Percentiles rank a stretch among this genome's conserved stretches.
Evolutionary conservation across 2,797 vertebrate species (phyloP).

Genomic region (Chaenodraco wilsoni): DNA sequence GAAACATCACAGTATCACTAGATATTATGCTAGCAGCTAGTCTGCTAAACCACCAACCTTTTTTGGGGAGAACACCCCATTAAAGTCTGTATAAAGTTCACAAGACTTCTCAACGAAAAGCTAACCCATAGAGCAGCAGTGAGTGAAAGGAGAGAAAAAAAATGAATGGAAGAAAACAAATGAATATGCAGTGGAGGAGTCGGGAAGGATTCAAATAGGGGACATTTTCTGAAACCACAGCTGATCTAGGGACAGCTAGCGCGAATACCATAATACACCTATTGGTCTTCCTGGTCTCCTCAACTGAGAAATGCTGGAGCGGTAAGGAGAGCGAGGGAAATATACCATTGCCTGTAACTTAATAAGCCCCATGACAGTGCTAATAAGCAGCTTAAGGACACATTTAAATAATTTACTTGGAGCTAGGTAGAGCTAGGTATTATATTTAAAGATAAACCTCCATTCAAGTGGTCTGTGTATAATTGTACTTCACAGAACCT

Average conservation of each 20-base stretch:
- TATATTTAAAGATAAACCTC: slow-evolving; percentile 21
- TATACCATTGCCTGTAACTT: slow-evolving; percentile 21
- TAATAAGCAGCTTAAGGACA: slow-evolving; percentile 18
- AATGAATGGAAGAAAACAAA: slow-evolving; percentile 39
- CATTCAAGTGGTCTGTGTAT: not conserved
- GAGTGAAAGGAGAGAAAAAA: slow-evolving; percentile 60
- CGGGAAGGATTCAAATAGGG: slow-evolving; percentile 19
- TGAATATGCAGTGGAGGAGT: slow-evolving; percentile 2
- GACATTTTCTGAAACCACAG: slow-evolving; percentile 22
- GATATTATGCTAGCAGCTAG: slow-evolving; percentile 45
- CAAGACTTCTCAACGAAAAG: slow-evolving; percentile 89
- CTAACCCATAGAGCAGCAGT: slow-evolving; percentile 80
- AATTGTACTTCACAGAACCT: slow-evolving; percentile 3
- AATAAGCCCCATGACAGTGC: slow-evolving; percentile 30
- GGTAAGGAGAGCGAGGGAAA: not conserved
- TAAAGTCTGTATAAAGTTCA: slow-evolving; percentile 93
- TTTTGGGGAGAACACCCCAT: slow-evolving; percentile 94
- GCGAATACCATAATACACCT: slow-evolving; percentile 8
- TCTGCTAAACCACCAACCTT: slow-evolving; percentile 87
- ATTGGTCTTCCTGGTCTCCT: slow-evolving; percentile 20
- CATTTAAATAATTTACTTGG: slow-evolving; percentile 24
- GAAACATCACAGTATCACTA: slow-evolving; percentile 33
- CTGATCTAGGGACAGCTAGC: slow-evolving; percentile 34
- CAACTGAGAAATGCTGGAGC: slow-evolving; percentile 15
- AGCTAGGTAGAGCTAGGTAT: slow-evolving; percentile 1